Conservation (phyloP, 1,140 invertebrate species). For the Eurosta solidaginis region DNA sequence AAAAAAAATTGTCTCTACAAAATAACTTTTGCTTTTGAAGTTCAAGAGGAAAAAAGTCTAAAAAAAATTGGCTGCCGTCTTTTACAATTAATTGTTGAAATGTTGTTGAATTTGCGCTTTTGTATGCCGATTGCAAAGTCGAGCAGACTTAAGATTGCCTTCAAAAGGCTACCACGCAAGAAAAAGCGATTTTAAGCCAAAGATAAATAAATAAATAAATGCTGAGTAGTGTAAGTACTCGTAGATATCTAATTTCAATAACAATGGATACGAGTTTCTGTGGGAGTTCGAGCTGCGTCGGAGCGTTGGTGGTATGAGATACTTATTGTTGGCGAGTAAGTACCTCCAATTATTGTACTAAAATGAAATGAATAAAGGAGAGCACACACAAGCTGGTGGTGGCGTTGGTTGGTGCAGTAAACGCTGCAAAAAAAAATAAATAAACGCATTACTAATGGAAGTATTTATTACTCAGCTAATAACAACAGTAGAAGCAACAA, state of each 20-base stretch:
- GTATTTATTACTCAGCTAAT: neutral
- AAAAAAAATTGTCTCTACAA: neutral
- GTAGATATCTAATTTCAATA: conserved; percentile 15
- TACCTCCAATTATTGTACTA: neutral
- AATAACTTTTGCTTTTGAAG: neutral
- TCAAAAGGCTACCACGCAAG: neutral
- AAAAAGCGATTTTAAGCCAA: neutral
- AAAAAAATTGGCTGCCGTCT: neutral
- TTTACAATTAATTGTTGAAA: conserved; percentile 20
- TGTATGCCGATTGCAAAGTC: neutral
- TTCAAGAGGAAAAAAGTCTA: neutral
- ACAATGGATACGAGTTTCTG: neutral
- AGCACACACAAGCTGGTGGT: neutral
- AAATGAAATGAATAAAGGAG: neutral
- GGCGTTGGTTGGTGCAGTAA: neutral
- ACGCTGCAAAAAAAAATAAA: neutral
- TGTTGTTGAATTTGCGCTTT: neutral
- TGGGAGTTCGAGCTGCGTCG: neutral
- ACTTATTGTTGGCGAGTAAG: neutral
- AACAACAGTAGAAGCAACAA: neutral
- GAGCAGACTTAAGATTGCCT: neutral
- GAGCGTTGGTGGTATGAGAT: neutral
- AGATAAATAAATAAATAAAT: neutral
- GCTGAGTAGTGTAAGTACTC: no score
- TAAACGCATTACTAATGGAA: neutral